Conservation (phyloP, 2,888 invertebrate species). For the Tiphia femorata region DNA sequence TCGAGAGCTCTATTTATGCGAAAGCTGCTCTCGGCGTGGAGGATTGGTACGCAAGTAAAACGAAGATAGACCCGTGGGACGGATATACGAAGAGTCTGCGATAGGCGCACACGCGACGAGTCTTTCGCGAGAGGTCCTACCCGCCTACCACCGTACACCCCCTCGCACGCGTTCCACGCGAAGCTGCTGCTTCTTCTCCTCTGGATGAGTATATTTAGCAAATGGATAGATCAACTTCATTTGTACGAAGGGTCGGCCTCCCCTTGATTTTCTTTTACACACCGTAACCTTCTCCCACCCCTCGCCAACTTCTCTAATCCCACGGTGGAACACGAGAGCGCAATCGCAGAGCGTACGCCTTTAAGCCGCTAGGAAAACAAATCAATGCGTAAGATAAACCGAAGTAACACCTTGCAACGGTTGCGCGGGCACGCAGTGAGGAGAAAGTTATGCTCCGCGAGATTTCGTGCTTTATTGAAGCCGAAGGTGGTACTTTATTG, state of each 20-base stretch:
- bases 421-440: not conserved
- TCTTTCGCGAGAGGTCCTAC: too few species aligned
- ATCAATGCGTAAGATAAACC: constrained; percentile 34
- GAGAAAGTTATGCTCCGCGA: not conserved
- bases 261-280: constrained; percentile 8
- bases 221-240: constrained; percentile 28
- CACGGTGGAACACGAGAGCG: constrained; percentile 13
- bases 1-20: too few species aligned
- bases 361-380: constrained; percentile 24
- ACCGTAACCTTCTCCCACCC: not conserved
- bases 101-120: too few species aligned
- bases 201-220: constrained; percentile 41
- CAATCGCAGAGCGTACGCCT: constrained; percentile 8
- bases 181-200: too few species aligned
- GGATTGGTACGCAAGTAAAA: too few species aligned
- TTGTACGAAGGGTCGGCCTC: constrained; percentile 4
- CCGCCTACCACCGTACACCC: too few species aligned
- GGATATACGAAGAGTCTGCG: too few species aligned
- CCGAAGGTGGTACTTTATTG: constrained; percentile 25
- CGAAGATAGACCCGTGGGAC: too few species aligned
- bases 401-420: constrained; percentile 22
- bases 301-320: not conserved
- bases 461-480: constrained; percentile 33
- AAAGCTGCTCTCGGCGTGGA: too few species aligned
- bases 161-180: too few species aligned